Evolutionary conservation across 1,140 invertebrate species (phyloP), one percentile per base, ranked within the genome.

Genomic region (Psix sp.): DNA sequence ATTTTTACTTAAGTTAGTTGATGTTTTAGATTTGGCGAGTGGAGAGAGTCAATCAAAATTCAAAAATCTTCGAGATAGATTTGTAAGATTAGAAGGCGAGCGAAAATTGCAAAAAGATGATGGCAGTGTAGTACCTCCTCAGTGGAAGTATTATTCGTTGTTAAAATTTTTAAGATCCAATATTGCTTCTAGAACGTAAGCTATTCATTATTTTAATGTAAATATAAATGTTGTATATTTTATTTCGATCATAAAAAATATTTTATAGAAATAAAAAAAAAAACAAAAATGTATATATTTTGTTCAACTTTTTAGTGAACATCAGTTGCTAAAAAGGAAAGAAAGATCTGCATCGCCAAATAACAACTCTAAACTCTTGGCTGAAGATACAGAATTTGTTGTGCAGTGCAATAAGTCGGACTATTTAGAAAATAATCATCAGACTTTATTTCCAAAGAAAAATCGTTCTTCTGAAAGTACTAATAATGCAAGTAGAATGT

Each of bases 41-140:
- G 71, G 62, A 36, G 62, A 74, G n/a, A 67, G 62, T 63, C 71
- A 74, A 43, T 16, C 17, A 7, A 74, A 74, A 31, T 74, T 74
- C 13, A 74, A 74, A 51, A 74, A 38, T 42, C 52, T 74, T 5
- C 18, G 71, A n/a, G 71, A 74, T 39, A 52, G 71, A 48, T 74
- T 14, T 40, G 62, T 74, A 20, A 7, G 71, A 54, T 38, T 74
- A 29, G 62, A 36, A 35, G 48, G 71, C 3, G 71, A 74, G 40
- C 49, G 56, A 17, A 74, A 51, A 7, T 43, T 40, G 33, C 33
- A 56, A 14, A 74, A 62, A 17, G 56, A 74, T 13, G 17, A 3
- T 48, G 62, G 43, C 18, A 13, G 0, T 7, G 2, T 6, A 1
- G 45, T 38, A 5, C 56, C 40, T 29, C 70, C 70, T 9, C 48